Conservation (phyloP, 2,113 vertebrate genomes). For the Andinoacara biseriatus region DNA sequence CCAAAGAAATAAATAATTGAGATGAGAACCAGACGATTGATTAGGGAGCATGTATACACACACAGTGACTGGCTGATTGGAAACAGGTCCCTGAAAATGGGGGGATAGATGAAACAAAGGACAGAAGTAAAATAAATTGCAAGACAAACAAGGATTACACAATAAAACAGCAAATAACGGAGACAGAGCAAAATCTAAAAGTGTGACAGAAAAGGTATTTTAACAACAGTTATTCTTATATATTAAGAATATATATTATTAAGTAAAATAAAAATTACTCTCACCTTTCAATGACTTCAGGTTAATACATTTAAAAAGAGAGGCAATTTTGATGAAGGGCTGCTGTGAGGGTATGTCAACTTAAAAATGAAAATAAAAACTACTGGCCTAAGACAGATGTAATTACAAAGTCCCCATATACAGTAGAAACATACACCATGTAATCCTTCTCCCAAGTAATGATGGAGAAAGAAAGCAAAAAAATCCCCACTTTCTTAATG, state of each 20-base stretch:
- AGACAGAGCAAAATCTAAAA: neutral
- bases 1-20: too few species aligned
- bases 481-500: neutral
- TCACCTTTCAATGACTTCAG: neutral
- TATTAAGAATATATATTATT: too few species aligned
- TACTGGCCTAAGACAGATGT: too few species aligned
- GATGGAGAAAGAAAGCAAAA: rapidly evolving
- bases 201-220: neutral
- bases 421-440: neutral
- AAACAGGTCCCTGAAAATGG: too few species aligned
- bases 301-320: neutral
- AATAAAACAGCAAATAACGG: too few species aligned
- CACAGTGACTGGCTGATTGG: too few species aligned
- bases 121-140: too few species aligned
- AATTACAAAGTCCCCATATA: neutral
- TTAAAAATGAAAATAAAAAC: too few species aligned
- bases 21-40: too few species aligned
- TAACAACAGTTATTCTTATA: rapidly evolving
- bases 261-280: neutral
- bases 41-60: too few species aligned
- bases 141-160: too few species aligned
- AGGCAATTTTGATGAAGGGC: neutral
- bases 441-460: neutral
- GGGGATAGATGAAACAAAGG: too few species aligned
- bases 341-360: neutral